These are phyloP conservation scores for Brachionichthys hirsutus DNA, from an alignment of 2,113 vertebrate genomes.

Conservation along the genomic window DNA sequence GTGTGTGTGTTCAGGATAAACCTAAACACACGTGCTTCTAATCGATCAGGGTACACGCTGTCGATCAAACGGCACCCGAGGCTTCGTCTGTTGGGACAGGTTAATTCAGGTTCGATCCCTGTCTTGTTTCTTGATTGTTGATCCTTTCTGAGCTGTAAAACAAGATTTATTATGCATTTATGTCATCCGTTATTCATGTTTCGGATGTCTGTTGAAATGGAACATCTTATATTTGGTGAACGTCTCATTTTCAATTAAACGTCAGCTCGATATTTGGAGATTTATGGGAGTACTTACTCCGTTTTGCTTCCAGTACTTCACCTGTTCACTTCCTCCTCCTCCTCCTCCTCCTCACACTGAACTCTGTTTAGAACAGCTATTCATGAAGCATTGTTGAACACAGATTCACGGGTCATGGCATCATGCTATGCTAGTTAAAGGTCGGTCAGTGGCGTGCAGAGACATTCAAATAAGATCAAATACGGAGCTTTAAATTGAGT, in stretches of 20 bases:
- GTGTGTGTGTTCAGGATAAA: slow-evolving; percentile 9
- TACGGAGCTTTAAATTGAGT: slow-evolving; percentile 31
- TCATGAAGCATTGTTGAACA: slow-evolving; percentile 39
- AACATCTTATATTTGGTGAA: slow-evolving; percentile 7
- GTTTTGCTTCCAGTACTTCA: neutral
- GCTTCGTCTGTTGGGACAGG: no score
- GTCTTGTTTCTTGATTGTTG: no score
- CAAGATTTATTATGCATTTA: no score
- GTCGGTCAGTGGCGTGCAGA: slow-evolving; percentile 23
- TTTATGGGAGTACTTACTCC: slow-evolving; percentile 1
- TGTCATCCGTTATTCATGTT: neutral
- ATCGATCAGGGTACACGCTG: no score
- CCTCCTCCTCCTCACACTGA: neutral
- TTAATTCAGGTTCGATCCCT: no score
- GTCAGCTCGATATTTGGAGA: slow-evolving; percentile 3
- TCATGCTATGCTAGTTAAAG: slow-evolving; percentile 16
- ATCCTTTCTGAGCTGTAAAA: no score
- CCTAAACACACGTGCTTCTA: no score
- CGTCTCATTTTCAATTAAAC: slow-evolving; percentile 14
- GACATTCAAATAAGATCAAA: slow-evolving; percentile 47
- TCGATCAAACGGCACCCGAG: no score
- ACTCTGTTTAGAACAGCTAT: slow-evolving; percentile 12
- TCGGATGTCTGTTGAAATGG: neutral
- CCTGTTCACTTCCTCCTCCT: slow-evolving; percentile 27
- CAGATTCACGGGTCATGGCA: slow-evolving; percentile 36